These are phyloP conservation scores for Penaeus japonicus DNA, from an alignment of 1,140 invertebrate species.

Conservation along the genomic window DNA sequence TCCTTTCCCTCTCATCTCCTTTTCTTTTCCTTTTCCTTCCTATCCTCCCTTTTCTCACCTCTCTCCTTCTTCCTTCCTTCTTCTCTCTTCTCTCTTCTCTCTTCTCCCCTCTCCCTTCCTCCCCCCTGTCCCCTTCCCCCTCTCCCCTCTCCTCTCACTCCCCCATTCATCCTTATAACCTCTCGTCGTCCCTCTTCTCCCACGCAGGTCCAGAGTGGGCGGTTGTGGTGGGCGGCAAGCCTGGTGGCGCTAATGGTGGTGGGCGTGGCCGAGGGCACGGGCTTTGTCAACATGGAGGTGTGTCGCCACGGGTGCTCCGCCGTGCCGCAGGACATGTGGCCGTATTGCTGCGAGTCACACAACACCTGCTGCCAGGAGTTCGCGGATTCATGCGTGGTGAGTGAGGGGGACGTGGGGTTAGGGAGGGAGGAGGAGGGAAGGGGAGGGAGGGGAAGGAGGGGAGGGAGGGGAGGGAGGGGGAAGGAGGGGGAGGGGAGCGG, in stretches of 20 bases:
- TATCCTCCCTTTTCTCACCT: neutral
- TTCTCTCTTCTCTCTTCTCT: constrained; percentile 15
- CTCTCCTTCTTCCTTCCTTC: neutral
- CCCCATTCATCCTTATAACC: neutral
- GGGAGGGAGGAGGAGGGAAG: no score
- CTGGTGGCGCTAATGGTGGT: neutral
- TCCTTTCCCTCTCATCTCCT: neutral
- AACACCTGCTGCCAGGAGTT: constrained; percentile 43
- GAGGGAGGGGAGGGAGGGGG: no score
- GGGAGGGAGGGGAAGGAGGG: no score
- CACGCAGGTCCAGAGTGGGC: neutral
- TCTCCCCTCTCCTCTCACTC: neutral
- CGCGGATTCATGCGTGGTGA: constrained; percentile 43
- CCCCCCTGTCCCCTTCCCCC: neutral
- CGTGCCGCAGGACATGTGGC: constrained; percentile 47
- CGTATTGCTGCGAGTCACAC: constrained; percentile 42
- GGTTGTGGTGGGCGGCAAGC: neutral
- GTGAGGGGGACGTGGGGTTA: neutral
- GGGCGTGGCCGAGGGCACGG: neutral
- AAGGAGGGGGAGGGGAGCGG: no score
- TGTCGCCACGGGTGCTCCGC: constrained; percentile 25
- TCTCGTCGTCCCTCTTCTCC: neutral
- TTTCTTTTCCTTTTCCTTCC: neutral
- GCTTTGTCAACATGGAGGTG: neutral
- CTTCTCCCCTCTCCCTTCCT: neutral